Evolutionary conservation across 1,140 invertebrate genomes (phyloP), one percentile per base, ranked within the genome.

Genomic region (Halesus radiatus): DNA sequence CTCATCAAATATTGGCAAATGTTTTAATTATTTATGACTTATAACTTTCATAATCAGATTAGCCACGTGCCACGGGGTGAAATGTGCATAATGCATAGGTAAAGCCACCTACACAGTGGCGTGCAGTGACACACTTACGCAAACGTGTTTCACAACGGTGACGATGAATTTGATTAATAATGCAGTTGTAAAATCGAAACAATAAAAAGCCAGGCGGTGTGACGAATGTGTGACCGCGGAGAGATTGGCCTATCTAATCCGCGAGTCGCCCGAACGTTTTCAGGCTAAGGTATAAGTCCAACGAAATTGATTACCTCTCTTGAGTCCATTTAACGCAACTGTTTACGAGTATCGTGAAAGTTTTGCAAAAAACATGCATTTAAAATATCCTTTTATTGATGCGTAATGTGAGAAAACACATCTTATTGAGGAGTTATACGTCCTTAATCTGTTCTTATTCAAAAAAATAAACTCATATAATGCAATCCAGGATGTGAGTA

Each of bases 91-190:
- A 45, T 45, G 37, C 13, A 13, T 13, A 45, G 26, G 6, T 52
- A 50, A 22, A 45, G 64, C 13, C 37, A 16, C 32, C 10, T 32
- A 7, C 7, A 6, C 1, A 18, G 20, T 32, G 20, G 64, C 64
- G 13, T 45, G 66, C 66, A 50, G 22, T 50, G 66, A 70, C 66
- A 70, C 66, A 70, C 66, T 70, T 70, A 70, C 66, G 22, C 18
- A 70, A 50, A 50, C 66, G 15, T 16, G 22, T 70, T 70, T 70
- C 29, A n/a, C n/a, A 50, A 70, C 66, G 5, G 66, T 66, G 75
- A 66, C 75, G 56, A 64, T 66, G 54, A 77, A 45, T 77, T 77
- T 77, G 58, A 77, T 66, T 77, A 77, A 77, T 77, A 77, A 77
- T 66, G 62, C 75, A 56, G 54, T 74, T 58, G 72, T 74, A 74